A percentile compares a stretch with the other conserved stretches of the same genome.
Evolutionary conservation across 2,113 vertebrate species (phyloP).

Genomic region (Seriola quinqueradiata): DNA sequence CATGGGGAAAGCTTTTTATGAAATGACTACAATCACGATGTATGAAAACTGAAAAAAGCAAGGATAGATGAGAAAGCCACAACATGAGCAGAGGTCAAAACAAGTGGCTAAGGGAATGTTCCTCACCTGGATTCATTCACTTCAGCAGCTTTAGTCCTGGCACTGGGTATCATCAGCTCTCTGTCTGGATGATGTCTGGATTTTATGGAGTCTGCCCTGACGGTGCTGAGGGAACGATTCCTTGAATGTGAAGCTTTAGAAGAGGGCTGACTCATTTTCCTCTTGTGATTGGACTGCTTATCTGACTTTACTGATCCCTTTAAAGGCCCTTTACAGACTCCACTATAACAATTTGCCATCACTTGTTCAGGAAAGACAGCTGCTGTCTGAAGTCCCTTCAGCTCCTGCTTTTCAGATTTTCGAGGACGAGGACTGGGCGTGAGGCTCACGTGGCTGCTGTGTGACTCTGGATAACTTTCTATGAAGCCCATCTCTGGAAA

Average conservation of each 20-base stretch:
- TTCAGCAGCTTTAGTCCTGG: conserved; percentile 8
- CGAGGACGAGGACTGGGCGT: conserved; percentile 24
- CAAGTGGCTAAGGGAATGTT: background rate
- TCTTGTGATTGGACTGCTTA: background rate
- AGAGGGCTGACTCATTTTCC: conserved; percentile 12
- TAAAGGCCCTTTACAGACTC: background rate
- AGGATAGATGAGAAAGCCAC: background rate
- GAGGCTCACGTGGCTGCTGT: conserved; percentile 18
- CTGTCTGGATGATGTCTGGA: background rate
- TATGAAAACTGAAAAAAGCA: background rate
- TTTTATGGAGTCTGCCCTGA: background rate
- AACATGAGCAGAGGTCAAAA: background rate
- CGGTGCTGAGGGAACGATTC: background rate
- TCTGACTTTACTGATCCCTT: background rate
- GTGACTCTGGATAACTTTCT: conserved; percentile 59
- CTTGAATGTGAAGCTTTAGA: background rate
- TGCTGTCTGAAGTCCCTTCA: conserved; percentile 20
- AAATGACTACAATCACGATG: background rate
- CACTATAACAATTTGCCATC: background rate
- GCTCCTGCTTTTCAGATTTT: conserved; percentile 8
- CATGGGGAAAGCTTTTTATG: background rate
- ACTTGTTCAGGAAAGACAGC: conserved; percentile 23
- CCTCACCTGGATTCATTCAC: conserved; percentile 68
- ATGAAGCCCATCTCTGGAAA: conserved; percentile 67
- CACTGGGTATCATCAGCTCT: background rate